A percentile compares a stretch with the other conserved stretches of the same genome.
Conservation (phyloP, 2,113 vertebrate genomes). For the Leuciscus idus region DNA sequence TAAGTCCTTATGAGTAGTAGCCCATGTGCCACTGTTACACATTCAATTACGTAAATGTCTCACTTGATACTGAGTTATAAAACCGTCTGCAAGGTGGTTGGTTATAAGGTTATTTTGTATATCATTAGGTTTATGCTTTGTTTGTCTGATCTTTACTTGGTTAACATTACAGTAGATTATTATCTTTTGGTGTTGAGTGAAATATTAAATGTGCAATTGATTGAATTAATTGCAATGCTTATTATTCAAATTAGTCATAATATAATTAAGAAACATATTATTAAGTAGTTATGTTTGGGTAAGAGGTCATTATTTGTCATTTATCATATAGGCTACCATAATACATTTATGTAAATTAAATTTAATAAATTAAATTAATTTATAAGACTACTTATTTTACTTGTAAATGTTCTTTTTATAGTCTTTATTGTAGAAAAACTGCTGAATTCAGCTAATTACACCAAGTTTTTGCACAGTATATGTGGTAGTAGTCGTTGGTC, state of each 20-base stretch:
- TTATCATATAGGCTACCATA: neutral
- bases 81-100: slow-evolving; percentile 17
- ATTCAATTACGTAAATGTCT: slow-evolving; percentile 53
- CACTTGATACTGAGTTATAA: slow-evolving; percentile 48
- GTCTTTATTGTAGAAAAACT: neutral
- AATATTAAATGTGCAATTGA: no score
- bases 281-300: neutral
- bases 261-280: no score
- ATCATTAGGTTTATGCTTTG: neutral
- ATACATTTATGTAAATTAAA: no score
- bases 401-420: neutral
- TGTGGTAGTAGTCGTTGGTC: neutral
- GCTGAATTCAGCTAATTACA: neutral
- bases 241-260: no score
- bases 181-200: neutral
- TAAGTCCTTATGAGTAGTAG: slow-evolving; percentile 35
- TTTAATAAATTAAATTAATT: no score
- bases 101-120: neutral
- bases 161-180: neutral
- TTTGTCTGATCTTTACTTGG: neutral
- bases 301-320: neutral
- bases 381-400: neutral
- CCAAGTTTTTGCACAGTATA: no score
- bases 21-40: slow-evolving; percentile 1
- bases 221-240: no score